Percentiles rank a stretch among this genome's conserved stretches.
Evolutionary conservation across 2,888 invertebrate genomes (phyloP).

Genomic region (Eumacrocentrus americanus): DNA sequence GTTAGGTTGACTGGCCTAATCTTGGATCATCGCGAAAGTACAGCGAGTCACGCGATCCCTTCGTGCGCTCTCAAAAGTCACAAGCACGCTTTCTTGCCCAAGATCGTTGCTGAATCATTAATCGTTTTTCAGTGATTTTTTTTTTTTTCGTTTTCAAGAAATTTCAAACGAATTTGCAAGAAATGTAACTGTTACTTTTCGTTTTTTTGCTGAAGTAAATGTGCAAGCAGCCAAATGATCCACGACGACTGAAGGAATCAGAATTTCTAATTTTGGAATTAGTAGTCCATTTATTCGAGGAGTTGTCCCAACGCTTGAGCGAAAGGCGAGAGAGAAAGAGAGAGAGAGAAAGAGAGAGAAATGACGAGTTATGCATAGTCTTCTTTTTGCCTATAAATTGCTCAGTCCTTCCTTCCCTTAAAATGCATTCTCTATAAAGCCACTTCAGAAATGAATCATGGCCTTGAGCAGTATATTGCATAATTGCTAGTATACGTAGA

Average conservation of each 20-base stretch:
- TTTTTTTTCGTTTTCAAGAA: no score
- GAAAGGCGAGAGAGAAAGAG: no score
- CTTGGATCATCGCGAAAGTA: slow-evolving; percentile 36
- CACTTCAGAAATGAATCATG: no score
- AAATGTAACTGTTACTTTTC: no score
- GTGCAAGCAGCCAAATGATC: background rate
- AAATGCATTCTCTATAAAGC: no score
- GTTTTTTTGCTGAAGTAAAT: background rate
- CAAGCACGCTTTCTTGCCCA: background rate
- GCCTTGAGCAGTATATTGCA: no score
- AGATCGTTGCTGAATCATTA: background rate
- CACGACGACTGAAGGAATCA: slow-evolving; percentile 2
- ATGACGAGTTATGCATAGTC: background rate
- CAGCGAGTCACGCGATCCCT: slow-evolving; percentile 34
- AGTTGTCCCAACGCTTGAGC: background rate
- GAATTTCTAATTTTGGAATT: slow-evolving; percentile 24
- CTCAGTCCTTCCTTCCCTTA: background rate
- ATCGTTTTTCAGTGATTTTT: no score
- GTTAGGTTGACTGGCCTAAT: slow-evolving; percentile 45
- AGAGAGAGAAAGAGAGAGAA: no score
- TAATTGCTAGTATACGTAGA: no score
- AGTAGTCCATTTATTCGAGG: slow-evolving; percentile 19
- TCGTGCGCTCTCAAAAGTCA: slow-evolving; percentile 7
- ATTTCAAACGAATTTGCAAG: no score
- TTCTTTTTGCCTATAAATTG: background rate